Conservation (phyloP, 1,140 invertebrate genomes). For the Lepidurus arcticus region DNA sequence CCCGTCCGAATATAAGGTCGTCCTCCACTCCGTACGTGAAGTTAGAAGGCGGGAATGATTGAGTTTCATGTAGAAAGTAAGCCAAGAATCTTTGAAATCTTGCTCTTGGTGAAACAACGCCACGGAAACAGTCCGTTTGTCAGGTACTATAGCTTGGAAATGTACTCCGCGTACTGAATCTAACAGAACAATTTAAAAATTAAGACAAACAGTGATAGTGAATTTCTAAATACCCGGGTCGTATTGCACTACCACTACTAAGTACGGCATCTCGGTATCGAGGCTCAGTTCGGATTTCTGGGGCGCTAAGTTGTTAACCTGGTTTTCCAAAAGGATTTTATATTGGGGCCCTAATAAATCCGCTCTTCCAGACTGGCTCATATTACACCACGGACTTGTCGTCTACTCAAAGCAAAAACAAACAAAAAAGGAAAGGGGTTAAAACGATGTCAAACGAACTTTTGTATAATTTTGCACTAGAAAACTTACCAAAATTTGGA, state of each 20-base stretch:
- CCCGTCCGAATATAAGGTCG: background rate
- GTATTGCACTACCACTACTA: background rate
- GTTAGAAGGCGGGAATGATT: slow-evolving; percentile 79
- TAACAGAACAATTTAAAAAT: background rate
- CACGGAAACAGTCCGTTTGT: slow-evolving; percentile 22
- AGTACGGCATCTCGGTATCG: slow-evolving; percentile 3
- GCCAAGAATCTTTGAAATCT: background rate
- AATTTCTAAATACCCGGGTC: slow-evolving; percentile 24
- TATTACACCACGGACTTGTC: background rate
- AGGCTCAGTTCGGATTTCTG: slow-evolving; percentile 16
- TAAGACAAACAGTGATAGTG: background rate
- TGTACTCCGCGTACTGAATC: slow-evolving; percentile 23
- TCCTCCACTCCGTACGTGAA: slow-evolving; percentile 67
- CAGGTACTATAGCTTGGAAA: slow-evolving; percentile 24
- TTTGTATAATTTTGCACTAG: background rate
- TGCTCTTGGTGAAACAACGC: slow-evolving; percentile 25
- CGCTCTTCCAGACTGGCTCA: background rate
- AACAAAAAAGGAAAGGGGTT: background rate
- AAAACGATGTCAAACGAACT: background rate
- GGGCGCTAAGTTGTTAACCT: background rate
- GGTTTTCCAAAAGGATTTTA: slow-evolving; percentile 3
- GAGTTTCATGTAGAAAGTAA: slow-evolving; percentile 64
- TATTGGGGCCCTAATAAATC: background rate
- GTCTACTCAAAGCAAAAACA: background rate
- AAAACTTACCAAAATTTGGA: background rate